Percentiles rank a stretch among this genome's conserved stretches.
Evolutionary conservation across 2,797 vertebrate genomes (phyloP).

Genomic region (Chelon labrosus): DNA sequence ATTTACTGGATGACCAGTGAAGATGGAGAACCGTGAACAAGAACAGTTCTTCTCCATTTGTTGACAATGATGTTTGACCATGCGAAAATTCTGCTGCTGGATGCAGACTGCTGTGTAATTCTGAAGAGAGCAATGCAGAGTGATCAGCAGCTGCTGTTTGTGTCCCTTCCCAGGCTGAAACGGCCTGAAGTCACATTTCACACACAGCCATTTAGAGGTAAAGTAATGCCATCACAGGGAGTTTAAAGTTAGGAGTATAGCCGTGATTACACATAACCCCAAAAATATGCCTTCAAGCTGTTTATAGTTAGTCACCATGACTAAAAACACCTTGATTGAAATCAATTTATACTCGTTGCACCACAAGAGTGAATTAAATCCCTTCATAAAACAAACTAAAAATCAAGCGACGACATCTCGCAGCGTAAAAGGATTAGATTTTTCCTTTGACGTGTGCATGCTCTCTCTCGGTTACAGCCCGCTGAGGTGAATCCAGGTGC

Average conservation of each 20-base stretch:
- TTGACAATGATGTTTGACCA: conserved; percentile 1
- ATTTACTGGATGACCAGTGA: no score
- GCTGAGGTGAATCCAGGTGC: conserved; percentile 5
- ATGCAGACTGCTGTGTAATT: conserved; percentile 1
- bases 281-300: conserved; percentile 21
- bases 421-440: background rate
- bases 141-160: conserved; percentile 1
- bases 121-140: background rate
- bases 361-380: conserved; percentile 3
- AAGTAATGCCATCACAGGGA: conserved; percentile 12
- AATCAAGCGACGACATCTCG: conserved; percentile 12
- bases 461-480: background rate
- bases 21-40: conserved; percentile 3
- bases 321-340: conserved; percentile 24
- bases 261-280: conserved; percentile 1
- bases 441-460: background rate
- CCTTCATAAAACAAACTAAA: background rate
- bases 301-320: conserved; percentile 33
- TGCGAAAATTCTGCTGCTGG: background rate
- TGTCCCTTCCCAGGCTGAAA: background rate
- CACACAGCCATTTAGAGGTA: conserved; percentile 10
- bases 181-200: conserved; percentile 1
- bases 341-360: conserved; percentile 11
- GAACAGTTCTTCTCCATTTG: conserved; percentile 1
- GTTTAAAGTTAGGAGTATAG: background rate